Evolutionary conservation across 2,797 vertebrate genomes (phyloP).

Genomic region (Sebastes oblongus): DNA sequence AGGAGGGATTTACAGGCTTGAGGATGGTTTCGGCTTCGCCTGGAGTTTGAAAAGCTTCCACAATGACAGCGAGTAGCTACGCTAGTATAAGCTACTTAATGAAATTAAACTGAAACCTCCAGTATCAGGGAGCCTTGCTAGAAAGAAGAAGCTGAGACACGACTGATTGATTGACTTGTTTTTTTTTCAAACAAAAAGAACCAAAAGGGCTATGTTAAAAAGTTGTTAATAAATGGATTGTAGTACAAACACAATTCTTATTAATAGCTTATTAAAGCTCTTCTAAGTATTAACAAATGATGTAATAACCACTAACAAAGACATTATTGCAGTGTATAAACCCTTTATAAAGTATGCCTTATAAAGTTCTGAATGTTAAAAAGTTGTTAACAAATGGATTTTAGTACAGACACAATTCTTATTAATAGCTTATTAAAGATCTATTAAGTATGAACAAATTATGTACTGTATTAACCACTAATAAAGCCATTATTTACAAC

Average conservation of each 20-base stretch:
- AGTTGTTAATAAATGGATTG: not conserved
- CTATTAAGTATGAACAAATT: rapidly evolving
- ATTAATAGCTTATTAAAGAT: not conserved
- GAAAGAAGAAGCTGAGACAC: constrained; percentile 12
- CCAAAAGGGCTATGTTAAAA: not conserved
- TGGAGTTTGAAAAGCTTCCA: constrained; percentile 63
- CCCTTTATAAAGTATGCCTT: not conserved
- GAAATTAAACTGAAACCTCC: constrained; percentile 53
- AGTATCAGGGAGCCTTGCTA: constrained; percentile 10
- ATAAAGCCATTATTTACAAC: not conserved
- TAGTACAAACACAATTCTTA: not conserved
- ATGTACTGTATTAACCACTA: not conserved
- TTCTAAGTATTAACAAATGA: not conserved
- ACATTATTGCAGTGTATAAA: not conserved
- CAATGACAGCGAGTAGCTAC: constrained; percentile 51
- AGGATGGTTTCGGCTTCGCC: constrained; percentile 55
- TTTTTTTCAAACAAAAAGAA: not conserved
- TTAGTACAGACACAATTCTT: not conserved
- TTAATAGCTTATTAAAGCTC: not conserved
- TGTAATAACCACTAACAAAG: not conserved
- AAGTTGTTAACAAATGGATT: not conserved
- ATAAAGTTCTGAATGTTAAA: no score
- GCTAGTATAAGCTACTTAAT: constrained; percentile 58
- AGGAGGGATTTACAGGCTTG: constrained; percentile 55
- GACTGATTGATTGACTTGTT: constrained; percentile 23